phyloP scores from a whole-genome alignment of 2,113 vertebrate species.

The zebrafish (Danio rerio) region DNA sequence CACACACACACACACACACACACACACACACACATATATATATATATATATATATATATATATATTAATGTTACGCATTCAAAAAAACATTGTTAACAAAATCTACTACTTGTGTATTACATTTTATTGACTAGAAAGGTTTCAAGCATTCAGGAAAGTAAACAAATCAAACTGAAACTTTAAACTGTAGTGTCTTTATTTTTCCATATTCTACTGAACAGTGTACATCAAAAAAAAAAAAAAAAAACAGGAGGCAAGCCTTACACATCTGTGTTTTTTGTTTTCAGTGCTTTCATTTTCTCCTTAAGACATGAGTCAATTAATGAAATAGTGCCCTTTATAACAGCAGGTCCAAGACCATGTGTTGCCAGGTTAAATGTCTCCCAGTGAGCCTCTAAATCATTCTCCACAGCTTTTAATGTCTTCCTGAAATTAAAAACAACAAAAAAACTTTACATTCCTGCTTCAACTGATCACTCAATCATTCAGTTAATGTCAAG shows the following conservation, averaged over 20 bases:
- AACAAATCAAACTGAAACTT: no score
- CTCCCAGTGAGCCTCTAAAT: slow-evolving; percentile 14
- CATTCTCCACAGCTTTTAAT: not conserved
- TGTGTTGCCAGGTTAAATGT: slow-evolving; percentile 23
- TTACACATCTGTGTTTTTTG: not conserved
- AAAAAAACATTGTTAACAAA: no score
- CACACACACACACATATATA: no score
- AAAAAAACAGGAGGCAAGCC: not conserved
- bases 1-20: no score
- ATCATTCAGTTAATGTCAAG: slow-evolving; percentile 4
- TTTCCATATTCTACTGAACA: no score
- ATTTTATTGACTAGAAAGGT: no score
- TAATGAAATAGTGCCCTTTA: not conserved
- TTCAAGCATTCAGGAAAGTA: no score
- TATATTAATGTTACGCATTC: no score
- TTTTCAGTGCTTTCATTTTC: slow-evolving; percentile 32
- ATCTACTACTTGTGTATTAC: no score
- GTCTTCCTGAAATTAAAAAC: slow-evolving; percentile 25
- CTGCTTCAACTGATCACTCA: slow-evolving; percentile 4
- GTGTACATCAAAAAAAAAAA: no score
- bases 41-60: no score
- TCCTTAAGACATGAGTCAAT: slow-evolving; percentile 27
- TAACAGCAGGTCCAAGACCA: slow-evolving; percentile 14
- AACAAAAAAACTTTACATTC: not conserved
- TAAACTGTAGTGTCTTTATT: no score